phyloP scores from a whole-genome alignment of 2,797 vertebrate species.

The Enteromius trimaculatus region DNA sequence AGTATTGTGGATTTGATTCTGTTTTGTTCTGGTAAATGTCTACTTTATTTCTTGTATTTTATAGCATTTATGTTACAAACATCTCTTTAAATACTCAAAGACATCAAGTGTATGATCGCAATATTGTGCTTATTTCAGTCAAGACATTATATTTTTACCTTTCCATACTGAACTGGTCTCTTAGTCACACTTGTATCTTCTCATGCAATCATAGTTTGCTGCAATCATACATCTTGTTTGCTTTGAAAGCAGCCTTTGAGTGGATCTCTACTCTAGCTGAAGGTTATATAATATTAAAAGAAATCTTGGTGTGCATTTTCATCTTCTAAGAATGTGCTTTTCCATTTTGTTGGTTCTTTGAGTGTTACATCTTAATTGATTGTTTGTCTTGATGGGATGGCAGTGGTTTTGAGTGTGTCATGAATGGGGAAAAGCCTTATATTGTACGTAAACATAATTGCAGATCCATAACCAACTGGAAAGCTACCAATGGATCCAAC shows the following conservation, averaged over 20 bases:
- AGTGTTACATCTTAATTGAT: background rate
- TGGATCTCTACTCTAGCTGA: background rate
- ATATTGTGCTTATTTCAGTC: background rate
- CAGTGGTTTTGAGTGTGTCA: background rate
- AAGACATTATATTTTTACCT: background rate
- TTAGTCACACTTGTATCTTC: background rate
- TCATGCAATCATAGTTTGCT: background rate
- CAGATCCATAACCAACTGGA: conserved; percentile 9
- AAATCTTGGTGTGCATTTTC: background rate
- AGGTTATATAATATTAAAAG: background rate
- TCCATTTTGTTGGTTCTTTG: background rate
- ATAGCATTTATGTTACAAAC: background rate
- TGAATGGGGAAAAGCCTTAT: background rate
- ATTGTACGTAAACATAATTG: background rate
- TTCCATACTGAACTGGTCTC: background rate
- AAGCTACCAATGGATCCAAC: conserved; percentile 54
- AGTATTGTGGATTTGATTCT: background rate
- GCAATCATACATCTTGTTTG: background rate
- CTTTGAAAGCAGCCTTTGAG: background rate
- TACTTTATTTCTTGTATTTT: background rate
- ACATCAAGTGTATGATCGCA: conserved; percentile 4
- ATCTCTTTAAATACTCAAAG: background rate
- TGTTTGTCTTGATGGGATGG: background rate
- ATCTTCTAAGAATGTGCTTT: background rate
- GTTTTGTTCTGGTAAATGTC: background rate